phyloP scores from a whole-genome alignment of 2,113 vertebrate genomes.

The Bungarus multicinctus region DNA sequence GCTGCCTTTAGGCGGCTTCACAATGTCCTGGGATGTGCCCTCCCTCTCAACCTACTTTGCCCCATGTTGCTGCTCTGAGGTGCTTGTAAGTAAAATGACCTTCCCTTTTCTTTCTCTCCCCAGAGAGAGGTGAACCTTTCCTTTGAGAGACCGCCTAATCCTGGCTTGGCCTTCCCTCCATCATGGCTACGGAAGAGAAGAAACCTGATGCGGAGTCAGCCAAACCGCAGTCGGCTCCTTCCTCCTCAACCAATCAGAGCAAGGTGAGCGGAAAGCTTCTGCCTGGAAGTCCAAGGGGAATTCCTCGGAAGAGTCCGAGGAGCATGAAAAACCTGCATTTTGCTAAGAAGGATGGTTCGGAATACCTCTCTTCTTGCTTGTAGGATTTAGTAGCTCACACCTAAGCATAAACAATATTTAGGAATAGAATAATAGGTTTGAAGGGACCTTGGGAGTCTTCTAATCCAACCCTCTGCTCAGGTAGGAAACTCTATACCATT shows the following conservation, averaged over 20 bases:
- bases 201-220: constrained; percentile 93
- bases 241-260: constrained; percentile 91
- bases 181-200: constrained; percentile 99
- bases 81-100: not conserved
- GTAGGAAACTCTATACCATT: too few relatives aligned
- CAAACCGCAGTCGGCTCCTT: constrained; percentile 88
- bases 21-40: not conserved
- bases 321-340: not conserved
- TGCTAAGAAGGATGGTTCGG: not conserved
- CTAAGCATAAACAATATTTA: not conserved
- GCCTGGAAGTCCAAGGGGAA: not conserved
- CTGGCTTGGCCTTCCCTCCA: constrained; percentile 54
- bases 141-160: constrained; percentile 42
- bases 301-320: not conserved
- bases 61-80: constrained; percentile 15
- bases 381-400: not conserved
- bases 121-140: not conserved
- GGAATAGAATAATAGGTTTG: not conserved
- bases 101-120: not conserved
- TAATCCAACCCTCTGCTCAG: not conserved
- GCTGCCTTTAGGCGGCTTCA: not conserved
- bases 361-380: not conserved
- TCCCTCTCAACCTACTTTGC: too few relatives aligned
- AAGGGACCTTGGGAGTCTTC: not conserved
- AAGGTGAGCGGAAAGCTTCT: constrained; percentile 75